Evolutionary conservation across 53 echinoderm and acorn worm genomes (phyloP), one percentile per base, ranked within the genome.

Genomic region (Stichopus horrens): DNA sequence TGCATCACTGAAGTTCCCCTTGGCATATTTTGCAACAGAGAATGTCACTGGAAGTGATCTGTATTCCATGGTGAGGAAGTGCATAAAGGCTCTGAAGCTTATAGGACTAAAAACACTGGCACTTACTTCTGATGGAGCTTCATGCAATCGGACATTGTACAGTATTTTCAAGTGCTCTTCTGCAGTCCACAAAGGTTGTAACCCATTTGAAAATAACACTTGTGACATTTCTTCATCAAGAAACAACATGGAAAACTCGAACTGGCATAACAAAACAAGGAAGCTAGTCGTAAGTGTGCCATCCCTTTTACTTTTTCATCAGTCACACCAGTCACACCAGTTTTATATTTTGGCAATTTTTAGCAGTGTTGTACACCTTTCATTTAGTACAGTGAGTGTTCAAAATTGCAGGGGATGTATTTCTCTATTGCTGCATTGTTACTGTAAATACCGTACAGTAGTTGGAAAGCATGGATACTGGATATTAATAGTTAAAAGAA

Each of bases 1-100:
- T 16, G 8, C 52, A 6, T 52, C 77, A 7, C 77, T 77, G 4
- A 77, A 53, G 14, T 37, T 53, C 4, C 78, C 78, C n/a, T 9
- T 78, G 10, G 78, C 78, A 9, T 78, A 78, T 13, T 78, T 78
- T 78, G 54, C 53, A 4, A 78, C 78, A 3, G n/a, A 78, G 78
- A 53, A n/a, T 53, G 8, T 53, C 4, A 54, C 54, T 16, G 78
- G 53, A 16, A 53, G 52, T 53, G 78, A 78, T 16, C 14, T 78
- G 16, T 78, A 78, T 53, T 53, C 77, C 18, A 77, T 77, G 8
- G 7, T 77, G 54, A 51, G 52, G 77, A 11, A 52, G 18, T 52
- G 77, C 14, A 13, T 78, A 7, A 8, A n/a, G 7, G 52, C 51
- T 37, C 14, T 78, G n/a, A 6, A 78, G 53, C 55, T 54, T 18